A percentile compares a stretch with the other conserved stretches of the same genome.
Evolutionary conservation across 2,113 vertebrate species (phyloP).

Genomic region (Nothocercus nigrocapillus): DNA sequence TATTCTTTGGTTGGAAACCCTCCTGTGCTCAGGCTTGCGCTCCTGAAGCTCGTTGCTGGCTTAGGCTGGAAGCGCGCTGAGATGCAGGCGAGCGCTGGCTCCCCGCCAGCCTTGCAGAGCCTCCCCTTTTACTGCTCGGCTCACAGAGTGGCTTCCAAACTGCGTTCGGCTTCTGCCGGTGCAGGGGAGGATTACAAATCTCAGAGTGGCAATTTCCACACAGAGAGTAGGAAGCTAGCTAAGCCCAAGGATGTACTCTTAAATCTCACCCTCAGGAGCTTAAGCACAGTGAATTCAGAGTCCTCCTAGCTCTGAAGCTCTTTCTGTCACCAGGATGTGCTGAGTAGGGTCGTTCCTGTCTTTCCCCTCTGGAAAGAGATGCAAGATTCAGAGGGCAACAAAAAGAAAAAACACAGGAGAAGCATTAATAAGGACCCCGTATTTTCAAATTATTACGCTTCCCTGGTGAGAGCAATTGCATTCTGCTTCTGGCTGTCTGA

Average conservation of each 20-base stretch:
- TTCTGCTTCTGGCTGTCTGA: not conserved
- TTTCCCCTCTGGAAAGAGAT: not conserved
- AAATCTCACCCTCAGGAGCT: not conserved
- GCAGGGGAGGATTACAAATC: not conserved
- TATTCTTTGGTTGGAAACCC: not conserved
- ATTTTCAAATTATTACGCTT: not conserved
- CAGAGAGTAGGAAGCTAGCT: not conserved
- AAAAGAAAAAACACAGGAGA: not conserved
- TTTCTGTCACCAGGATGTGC: not conserved
- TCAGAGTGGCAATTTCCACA: not conserved
- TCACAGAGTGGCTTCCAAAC: not conserved
- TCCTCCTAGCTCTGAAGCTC: not conserved
- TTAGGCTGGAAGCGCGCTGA: not conserved
- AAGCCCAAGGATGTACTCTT: not conserved
- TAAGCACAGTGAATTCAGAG: accelerated
- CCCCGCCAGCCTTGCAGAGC: not conserved
- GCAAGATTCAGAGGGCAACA: not conserved
- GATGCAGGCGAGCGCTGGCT: not conserved
- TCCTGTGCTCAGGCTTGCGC: not conserved
- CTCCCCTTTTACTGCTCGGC: not conserved
- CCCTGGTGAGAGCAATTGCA: not conserved
- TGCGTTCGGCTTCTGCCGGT: not conserved
- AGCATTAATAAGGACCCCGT: not conserved
- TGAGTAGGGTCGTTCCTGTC: not conserved
- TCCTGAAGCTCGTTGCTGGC: not conserved